Base-by-base conservation (phyloP, 2,113 vertebrate species). In the Triplophysa rosa region DNA sequence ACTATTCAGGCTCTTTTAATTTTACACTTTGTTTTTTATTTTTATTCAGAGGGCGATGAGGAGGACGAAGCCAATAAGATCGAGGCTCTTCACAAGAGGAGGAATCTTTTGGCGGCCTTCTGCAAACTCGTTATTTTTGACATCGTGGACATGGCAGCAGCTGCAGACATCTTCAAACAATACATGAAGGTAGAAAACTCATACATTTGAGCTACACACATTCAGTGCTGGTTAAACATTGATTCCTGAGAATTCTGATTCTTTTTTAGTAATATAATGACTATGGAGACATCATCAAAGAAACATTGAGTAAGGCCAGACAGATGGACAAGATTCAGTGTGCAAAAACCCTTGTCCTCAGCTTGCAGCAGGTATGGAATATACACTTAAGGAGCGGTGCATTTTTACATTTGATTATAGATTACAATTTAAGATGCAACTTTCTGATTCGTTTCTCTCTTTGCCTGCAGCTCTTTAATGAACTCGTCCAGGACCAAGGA, bases 31-130 rank as follows among this genome's bases (percentile, higher is more conserved):
- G 86, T 49, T 81, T 87, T 81, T 67, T 37, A 7, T 7, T 87
- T 81, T 67, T 37, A 7, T 7, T 80, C 88, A 99, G 98, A 99
- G 89, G 97, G 98, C 82, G 98, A 99, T 85, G 98, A 99, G 89
- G 98, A 99, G 88, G 98, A 99, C 80, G 98, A 99, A 92, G 98
- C 98, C 83, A 99, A 99, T 91, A 99, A 99, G 94, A 99, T 99
- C n/a, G 98, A 99, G 89, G 98, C 98, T 80, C 95, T 99, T 61
- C 98, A 99, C 89, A 99, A 99, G 90, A 96, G 98, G 87, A 97
- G 98, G 85, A 99, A 99, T 84, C 95, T 99, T 73, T 89, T 99
- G 65, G 98, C 98, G 54, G 96, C 97, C 78, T 99, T 99, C 87
- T 96, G 97, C 91, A 99, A 99, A 88, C 95, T 99, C 86, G 99